A percentile compares a stretch with the other conserved stretches of the same genome.
Conservation (phyloP, 35 echinoderm and acorn worm species). For the Heliocidaris erythrogramma region DNA sequence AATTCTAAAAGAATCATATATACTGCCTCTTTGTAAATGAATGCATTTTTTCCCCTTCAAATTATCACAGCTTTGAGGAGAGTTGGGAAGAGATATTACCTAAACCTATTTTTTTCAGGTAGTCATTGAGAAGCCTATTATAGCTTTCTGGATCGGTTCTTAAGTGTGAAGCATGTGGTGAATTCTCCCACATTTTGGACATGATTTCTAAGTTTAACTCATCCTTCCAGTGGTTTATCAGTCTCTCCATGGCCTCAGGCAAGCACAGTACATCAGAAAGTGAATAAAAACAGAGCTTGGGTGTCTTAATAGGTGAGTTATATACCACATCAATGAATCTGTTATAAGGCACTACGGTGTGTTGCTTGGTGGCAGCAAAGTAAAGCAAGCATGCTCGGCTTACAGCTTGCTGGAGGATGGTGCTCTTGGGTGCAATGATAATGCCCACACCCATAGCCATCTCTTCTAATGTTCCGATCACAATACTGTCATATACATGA, state of each 20-base stretch:
- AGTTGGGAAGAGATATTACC: not conserved
- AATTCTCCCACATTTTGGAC: conserved; percentile 35
- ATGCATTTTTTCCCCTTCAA: not conserved
- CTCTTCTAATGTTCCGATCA: conserved; percentile 58
- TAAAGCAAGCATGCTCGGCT: conserved; percentile 13
- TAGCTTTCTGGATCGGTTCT: conserved; percentile 50
- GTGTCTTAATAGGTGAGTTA: conserved; percentile 54
- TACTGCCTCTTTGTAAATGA: too few relatives aligned
- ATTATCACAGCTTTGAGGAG: not conserved
- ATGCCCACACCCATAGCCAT: conserved; percentile 53
- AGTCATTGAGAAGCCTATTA: conserved; percentile 50
- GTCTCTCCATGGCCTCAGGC: conserved; percentile 37
- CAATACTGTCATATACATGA: conserved; percentile 73
- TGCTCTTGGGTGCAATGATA: conserved; percentile 15
- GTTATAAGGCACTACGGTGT: conserved; percentile 57
- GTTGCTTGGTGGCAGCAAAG: conserved; percentile 51
- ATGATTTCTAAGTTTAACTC: conserved; percentile 24
- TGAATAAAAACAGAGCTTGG: conserved; percentile 55
- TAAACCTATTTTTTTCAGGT: conserved; percentile 25
- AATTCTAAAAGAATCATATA: too few relatives aligned
- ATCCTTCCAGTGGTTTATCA: conserved; percentile 33
- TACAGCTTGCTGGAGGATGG: conserved; percentile 43
- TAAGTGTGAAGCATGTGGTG: conserved; percentile 56
- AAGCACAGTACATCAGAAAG: conserved; percentile 47
- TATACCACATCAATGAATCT: conserved; percentile 37